phyloP scores from a whole-genome alignment of 2,113 vertebrate species.

The Caloenas nicobarica region DNA sequence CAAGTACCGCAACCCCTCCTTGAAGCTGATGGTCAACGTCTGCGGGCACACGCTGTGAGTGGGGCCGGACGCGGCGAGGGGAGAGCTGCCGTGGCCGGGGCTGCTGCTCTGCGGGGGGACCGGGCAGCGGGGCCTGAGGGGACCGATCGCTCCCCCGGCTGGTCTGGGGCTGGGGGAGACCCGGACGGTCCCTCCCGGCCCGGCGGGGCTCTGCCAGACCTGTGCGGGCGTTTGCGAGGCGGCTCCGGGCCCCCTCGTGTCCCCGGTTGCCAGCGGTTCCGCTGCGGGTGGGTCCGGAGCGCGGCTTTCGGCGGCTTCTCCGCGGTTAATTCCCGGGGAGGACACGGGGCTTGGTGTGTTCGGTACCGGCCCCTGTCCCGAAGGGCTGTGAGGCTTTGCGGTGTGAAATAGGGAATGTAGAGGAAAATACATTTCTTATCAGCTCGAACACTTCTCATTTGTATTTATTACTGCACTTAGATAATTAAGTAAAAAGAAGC shows the following conservation, averaged over 20 bases:
- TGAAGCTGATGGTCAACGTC: constrained; percentile 98
- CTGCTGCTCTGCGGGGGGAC: not conserved
- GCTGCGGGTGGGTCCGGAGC: not conserved
- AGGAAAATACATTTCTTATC: fast-evolving
- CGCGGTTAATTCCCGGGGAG: fast-evolving
- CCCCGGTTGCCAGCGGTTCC: not conserved
- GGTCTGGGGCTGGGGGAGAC: not conserved
- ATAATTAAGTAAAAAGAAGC: too few relatives aligned
- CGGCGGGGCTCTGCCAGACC: not conserved
- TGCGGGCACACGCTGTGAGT: constrained; percentile 99
- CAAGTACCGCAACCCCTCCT: constrained; percentile 94
- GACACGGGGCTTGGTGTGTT: fast-evolving
- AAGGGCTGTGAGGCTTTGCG: too few relatives aligned
- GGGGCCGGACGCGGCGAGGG: not conserved
- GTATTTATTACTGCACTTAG: not conserved
- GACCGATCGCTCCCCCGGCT: too few relatives aligned
- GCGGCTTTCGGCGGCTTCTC: not conserved
- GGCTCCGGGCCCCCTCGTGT: too few relatives aligned
- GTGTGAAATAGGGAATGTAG: fast-evolving
- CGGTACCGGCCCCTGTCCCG: not conserved
- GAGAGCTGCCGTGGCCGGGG: too few relatives aligned
- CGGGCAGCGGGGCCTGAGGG: not conserved
- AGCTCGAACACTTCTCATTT: fast-evolving
- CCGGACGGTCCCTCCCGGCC: not conserved
- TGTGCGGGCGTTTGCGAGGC: not conserved